Percentiles rank a stretch among this genome's conserved stretches.
These are phyloP conservation scores for Aleiodes testaceus DNA, from an alignment of 2,888 invertebrate genomes.

Conservation along the genomic window DNA sequence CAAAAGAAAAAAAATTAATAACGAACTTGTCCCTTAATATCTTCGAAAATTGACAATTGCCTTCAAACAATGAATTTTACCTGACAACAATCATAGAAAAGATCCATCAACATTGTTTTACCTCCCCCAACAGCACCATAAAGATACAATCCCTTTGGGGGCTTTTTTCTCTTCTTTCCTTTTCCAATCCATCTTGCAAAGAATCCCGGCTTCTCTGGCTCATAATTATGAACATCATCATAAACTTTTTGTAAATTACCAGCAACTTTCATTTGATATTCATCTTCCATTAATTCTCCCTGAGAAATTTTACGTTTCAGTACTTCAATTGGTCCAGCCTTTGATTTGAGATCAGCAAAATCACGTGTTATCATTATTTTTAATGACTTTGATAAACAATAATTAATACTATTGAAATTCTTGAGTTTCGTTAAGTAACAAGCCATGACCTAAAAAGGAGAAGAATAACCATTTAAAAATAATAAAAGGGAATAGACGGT, in stretches of 20 bases:
- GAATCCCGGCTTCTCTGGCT: slow-evolving; percentile 73
- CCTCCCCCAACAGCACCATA: slow-evolving; percentile 95
- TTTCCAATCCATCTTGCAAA: slow-evolving; percentile 73
- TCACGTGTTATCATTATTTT: slow-evolving; percentile 19
- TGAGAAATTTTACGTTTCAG: slow-evolving; percentile 77
- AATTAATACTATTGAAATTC: slow-evolving; percentile 18
- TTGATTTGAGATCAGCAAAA: background rate
- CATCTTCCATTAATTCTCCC: slow-evolving; percentile 80
- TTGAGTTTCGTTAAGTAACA: slow-evolving; percentile 34
- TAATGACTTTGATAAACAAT: slow-evolving; percentile 31
- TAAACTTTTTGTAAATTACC: slow-evolving; percentile 82
- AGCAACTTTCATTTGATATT: slow-evolving; percentile 82
- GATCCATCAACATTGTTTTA: slow-evolving; percentile 99
- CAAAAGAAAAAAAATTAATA: background rate
- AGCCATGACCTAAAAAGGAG: slow-evolving; percentile 42
- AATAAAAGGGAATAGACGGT: background rate
- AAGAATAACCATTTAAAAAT: slow-evolving; percentile 1
- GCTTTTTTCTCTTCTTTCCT: slow-evolving; percentile 69
- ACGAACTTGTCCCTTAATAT: background rate
- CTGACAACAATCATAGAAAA: slow-evolving; percentile 89
- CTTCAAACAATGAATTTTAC: slow-evolving; percentile 61
- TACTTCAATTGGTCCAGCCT: slow-evolving; percentile 74
- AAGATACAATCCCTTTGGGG: slow-evolving; percentile 89
- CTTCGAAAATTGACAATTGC: background rate
- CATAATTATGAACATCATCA: slow-evolving; percentile 77